phyloP scores from a whole-genome alignment of 2,797 vertebrate genomes.

The Takifugu rubripes region DNA sequence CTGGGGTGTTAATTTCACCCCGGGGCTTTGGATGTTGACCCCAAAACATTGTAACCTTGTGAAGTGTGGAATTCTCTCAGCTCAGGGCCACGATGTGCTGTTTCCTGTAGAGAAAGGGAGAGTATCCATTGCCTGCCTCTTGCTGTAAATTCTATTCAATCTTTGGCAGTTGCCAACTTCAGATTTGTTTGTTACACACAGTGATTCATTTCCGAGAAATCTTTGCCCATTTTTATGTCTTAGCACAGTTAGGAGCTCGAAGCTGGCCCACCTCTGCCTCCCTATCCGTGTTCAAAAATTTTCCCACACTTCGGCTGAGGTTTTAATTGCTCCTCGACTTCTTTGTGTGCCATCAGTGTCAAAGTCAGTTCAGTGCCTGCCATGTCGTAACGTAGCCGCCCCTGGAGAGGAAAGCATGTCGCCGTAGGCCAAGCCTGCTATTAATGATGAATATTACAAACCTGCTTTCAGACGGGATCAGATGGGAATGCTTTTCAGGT shows the following conservation, averaged over 20 bases:
- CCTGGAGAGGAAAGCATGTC: conserved; percentile 65
- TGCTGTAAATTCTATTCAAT: conserved; percentile 53
- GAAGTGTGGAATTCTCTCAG: conserved; percentile 73
- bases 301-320: not conserved
- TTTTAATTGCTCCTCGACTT: conserved; percentile 26
- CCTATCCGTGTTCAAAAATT: not conserved
- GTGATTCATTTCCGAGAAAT: conserved; percentile 22
- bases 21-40: conserved; percentile 72
- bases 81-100: conserved; percentile 68
- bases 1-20: conserved; percentile 79
- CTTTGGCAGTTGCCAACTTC: conserved; percentile 54
- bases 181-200: conserved; percentile 42
- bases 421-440: conserved; percentile 69
- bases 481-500: conserved; percentile 76
- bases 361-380: conserved; percentile 69
- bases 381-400: conserved; percentile 52
- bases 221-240: conserved; percentile 10
- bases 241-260: conserved; percentile 2
- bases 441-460: conserved; percentile 82
- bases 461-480: conserved; percentile 76
- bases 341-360: conserved; percentile 62
- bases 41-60: conserved; percentile 71
- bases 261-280: conserved; percentile 21
- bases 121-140: conserved; percentile 40
- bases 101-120: conserved; percentile 64